Evolutionary conservation across 2,797 vertebrate genomes (phyloP).

Genomic region (Scleropages formosus): DNA sequence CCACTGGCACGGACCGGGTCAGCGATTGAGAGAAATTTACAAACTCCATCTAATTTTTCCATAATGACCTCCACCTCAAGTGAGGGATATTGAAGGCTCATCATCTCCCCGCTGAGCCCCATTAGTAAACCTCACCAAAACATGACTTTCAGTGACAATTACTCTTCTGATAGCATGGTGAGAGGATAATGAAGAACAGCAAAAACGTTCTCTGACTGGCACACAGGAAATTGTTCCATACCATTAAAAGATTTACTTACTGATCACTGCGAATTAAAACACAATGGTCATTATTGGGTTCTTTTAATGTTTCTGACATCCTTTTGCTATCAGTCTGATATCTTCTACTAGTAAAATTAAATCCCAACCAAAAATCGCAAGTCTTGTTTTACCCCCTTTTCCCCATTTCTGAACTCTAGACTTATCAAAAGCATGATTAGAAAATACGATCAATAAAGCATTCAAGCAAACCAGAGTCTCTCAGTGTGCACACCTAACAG

Average conservation of each 20-base stretch:
- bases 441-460: too few species aligned
- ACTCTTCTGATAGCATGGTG: constrained; percentile 21
- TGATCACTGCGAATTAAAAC: neutral
- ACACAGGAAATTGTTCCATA: neutral
- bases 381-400: too few species aligned
- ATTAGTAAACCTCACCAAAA: constrained; percentile 60
- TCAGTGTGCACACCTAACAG: neutral
- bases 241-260: neutral
- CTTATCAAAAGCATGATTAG: too few species aligned
- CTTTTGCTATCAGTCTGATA: too few species aligned
- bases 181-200: constrained; percentile 8
- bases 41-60: constrained; percentile 47
- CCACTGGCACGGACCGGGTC: constrained; percentile 39
- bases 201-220: neutral
- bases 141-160: neutral
- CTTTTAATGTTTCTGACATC: too few species aligned
- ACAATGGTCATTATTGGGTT: neutral
- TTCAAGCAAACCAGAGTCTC: too few species aligned
- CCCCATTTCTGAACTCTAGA: too few species aligned
- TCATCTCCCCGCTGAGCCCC: constrained; percentile 47
- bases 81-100: constrained; percentile 59
- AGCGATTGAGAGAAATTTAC: constrained; percentile 55
- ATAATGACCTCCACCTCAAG: constrained; percentile 37
- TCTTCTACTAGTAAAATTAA: too few species aligned
- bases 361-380: too few species aligned